Conservation (phyloP, 2,888 invertebrate genomes). For the Muscina levida region DNA sequence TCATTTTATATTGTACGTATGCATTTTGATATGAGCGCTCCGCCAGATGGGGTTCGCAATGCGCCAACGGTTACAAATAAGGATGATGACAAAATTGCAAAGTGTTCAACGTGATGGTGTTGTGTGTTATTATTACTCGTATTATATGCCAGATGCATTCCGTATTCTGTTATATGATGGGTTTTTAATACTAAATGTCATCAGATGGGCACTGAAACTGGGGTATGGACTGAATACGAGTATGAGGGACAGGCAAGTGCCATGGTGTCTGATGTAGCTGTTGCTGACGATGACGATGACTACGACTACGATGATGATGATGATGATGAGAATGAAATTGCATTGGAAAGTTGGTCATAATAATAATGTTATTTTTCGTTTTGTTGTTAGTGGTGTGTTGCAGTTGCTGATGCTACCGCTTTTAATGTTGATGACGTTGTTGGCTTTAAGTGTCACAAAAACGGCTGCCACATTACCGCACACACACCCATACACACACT, state of each 20-base stretch:
- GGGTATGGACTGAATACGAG: not conserved
- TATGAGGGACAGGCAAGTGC: too few relatives aligned
- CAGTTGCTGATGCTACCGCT: constrained; percentile 26
- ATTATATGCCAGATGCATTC: constrained; percentile 61
- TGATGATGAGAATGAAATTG: constrained; percentile 43
- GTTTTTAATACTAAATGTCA: constrained; percentile 63
- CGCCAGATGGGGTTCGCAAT: constrained; percentile 33
- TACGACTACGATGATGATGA: too few relatives aligned
- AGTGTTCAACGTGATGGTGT: not conserved
- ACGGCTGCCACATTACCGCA: constrained; percentile 22
- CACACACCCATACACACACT: not conserved
- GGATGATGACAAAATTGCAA: not conserved
- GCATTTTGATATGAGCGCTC: constrained; percentile 27
- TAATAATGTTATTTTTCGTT: constrained; percentile 29
- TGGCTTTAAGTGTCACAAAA: constrained; percentile 49
- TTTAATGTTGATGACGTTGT: constrained; percentile 57
- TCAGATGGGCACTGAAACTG: constrained; percentile 43
- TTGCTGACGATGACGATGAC: not conserved
- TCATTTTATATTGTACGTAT: constrained; percentile 48
- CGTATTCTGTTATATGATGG: constrained; percentile 48
- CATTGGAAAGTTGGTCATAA: constrained; percentile 43
- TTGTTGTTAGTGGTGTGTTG: constrained; percentile 6
- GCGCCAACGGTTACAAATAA: not conserved
- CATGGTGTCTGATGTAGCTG: not conserved
- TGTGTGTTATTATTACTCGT: constrained; percentile 44